A percentile compares a stretch with the other conserved stretches of the same genome.
Conservation (phyloP, 1,140 invertebrate genomes). For the Zaprionus tsacasi region DNA sequence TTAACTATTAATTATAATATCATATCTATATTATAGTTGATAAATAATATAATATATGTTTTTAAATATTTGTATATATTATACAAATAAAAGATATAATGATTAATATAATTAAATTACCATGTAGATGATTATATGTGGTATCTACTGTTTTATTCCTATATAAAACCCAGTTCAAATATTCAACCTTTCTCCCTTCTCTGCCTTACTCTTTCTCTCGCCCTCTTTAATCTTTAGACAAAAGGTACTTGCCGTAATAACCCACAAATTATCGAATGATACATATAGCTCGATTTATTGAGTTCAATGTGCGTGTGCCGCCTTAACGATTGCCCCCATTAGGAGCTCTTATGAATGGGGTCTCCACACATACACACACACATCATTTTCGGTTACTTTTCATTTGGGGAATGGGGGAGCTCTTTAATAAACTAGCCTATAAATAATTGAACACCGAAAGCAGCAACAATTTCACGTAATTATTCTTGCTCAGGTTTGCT, state of each 20-base stretch:
- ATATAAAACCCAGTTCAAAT: neutral
- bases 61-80: no score
- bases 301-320: neutral
- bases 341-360: conserved; percentile 71
- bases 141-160: no score
- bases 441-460: conserved; percentile 77
- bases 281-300: conserved; percentile 4
- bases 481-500: conserved; percentile 36
- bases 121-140: no score
- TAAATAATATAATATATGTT: no score
- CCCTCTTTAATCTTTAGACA: neutral
- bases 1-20: no score
- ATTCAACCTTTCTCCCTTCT: conserved; percentile 1
- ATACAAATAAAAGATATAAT: no score
- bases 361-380: conserved; percentile 30
- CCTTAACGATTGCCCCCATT: conserved; percentile 46
- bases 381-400: conserved; percentile 53
- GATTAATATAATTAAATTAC: no score
- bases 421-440: conserved; percentile 71
- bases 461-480: conserved; percentile 65
- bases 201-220: neutral
- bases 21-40: no score
- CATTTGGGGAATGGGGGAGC: conserved; percentile 24
- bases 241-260: conserved; percentile 3
- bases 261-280: conserved; percentile 6